Evolutionary conservation across 2,888 invertebrate genomes (phyloP).

Genomic region (Heterodera filipjevi): DNA sequence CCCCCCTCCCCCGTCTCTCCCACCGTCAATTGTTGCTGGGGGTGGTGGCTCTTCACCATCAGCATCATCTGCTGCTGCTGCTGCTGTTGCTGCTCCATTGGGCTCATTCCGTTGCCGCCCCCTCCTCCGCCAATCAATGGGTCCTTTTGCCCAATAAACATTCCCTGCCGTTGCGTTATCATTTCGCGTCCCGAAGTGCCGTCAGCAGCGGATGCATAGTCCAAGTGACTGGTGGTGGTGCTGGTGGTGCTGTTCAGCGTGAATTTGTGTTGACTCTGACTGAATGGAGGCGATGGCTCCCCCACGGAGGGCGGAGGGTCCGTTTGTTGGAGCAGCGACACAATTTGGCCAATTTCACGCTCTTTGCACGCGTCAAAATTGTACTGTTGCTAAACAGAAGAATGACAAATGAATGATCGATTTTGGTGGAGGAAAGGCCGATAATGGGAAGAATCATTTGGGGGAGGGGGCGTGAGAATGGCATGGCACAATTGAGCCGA

Average conservation of each 20-base stretch:
- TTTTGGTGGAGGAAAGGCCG: no score
- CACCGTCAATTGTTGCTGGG: background rate
- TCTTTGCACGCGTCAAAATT: slow-evolving; percentile 28
- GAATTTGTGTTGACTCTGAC: no score
- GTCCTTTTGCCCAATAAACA: slow-evolving; percentile 5
- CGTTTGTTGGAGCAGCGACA: slow-evolving; percentile 46
- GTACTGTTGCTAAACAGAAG: slow-evolving; percentile 8
- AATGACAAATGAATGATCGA: no score
- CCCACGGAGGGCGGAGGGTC: slow-evolving; percentile 25
- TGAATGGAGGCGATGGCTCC: background rate
- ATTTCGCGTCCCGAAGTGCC: background rate
- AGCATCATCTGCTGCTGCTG: no score
- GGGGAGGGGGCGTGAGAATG: no score
- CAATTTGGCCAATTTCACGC: slow-evolving; percentile 46
- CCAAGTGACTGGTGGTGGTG: no score
- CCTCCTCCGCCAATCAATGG: background rate
- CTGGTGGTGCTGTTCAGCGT: background rate
- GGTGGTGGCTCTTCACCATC: background rate
- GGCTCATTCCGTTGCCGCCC: background rate
- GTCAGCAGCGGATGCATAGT: background rate
- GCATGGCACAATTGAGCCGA: no score
- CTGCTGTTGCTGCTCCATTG: background rate
- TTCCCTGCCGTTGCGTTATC: background rate
- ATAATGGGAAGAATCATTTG: no score
- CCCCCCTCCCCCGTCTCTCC: no score